These are phyloP conservation scores for Montipora capitata DNA, from an alignment of 92 coral and sea anemone genomes.

Conservation along the genomic window DNA sequence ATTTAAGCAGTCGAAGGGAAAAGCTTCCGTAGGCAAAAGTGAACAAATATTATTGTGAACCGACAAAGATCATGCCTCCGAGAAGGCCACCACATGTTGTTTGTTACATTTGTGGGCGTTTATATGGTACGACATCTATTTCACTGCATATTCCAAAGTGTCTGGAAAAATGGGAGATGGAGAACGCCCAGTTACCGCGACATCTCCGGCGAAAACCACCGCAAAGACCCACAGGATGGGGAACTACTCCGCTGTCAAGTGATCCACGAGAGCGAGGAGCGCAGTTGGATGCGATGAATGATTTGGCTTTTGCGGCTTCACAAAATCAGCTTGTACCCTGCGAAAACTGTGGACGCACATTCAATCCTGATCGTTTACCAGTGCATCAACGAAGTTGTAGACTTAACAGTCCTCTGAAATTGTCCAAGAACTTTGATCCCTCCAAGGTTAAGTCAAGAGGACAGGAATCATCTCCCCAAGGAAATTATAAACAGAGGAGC, in stretches of 20 bases:
- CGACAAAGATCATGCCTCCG: constrained; percentile 74
- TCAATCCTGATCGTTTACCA: constrained; percentile 93
- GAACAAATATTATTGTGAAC: too few relatives aligned
- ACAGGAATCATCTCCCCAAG: constrained; percentile 60
- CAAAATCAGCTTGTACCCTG: constrained; percentile 92
- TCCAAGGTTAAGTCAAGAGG: constrained; percentile 59
- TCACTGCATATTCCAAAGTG: constrained; percentile 95
- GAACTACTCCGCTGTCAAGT: constrained; percentile 73
- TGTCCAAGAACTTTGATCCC: constrained; percentile 79
- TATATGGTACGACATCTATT: constrained; percentile 94
- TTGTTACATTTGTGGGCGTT: constrained; percentile 97
- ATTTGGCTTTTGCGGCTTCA: constrained; percentile 90
- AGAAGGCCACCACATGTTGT: constrained; percentile 89
- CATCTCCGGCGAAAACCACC: constrained; percentile 90
- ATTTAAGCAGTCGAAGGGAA: too few relatives aligned
- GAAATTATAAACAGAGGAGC: constrained; percentile 67
- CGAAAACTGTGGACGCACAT: constrained; percentile 96
- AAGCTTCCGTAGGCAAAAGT: too few relatives aligned
- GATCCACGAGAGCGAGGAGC: constrained; percentile 76
- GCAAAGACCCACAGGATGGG: constrained; percentile 88
- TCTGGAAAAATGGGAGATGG: constrained; percentile 97
- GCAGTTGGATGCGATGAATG: constrained; percentile 95
- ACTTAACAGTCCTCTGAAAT: constrained; percentile 84
- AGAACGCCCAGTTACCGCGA: constrained; percentile 92
- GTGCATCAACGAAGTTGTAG: constrained; percentile 96